phyloP scores from a whole-genome alignment of 2,888 invertebrate species.

The Netelia fuscicornis region DNA sequence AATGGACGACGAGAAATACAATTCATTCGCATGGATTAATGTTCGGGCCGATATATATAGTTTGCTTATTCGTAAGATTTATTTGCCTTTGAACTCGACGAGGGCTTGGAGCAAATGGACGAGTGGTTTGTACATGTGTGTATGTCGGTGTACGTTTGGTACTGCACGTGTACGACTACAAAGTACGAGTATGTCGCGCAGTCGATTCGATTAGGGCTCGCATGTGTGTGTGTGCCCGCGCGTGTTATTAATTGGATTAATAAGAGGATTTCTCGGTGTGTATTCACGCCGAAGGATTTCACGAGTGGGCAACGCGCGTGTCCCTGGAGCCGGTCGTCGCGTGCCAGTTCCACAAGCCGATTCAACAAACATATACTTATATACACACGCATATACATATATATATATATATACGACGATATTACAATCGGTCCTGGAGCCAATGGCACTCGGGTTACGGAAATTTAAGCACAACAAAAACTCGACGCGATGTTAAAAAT shows the following conservation, averaged over 20 bases:
- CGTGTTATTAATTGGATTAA: conserved; percentile 79
- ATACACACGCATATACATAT: conserved; percentile 8
- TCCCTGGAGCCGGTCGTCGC: conserved; percentile 70
- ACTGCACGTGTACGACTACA: conserved; percentile 41
- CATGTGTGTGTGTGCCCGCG: conserved; percentile 52
- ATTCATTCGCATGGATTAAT: conserved; percentile 35
- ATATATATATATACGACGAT: conserved; percentile 22
- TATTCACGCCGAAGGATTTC: conserved; percentile 54
- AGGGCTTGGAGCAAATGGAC: conserved; percentile 5
- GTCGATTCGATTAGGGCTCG: conserved; percentile 55
- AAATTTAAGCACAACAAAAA: conserved; percentile 49
- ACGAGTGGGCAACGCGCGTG: conserved; percentile 74
- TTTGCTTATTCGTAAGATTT: conserved; percentile 48
- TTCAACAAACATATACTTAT: conserved; percentile 36
- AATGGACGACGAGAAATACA: background rate
- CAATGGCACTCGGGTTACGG: conserved; percentile 34
- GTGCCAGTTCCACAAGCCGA: conserved; percentile 58
- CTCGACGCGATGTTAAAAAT: conserved; percentile 54
- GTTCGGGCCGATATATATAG: background rate
- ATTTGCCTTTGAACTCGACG: conserved; percentile 36
- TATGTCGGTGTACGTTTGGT: background rate
- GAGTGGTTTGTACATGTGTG: background rate
- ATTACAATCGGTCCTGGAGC: conserved; percentile 34
- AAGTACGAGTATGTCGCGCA: conserved; percentile 54
- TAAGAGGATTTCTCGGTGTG: conserved; percentile 61